Base-by-base conservation (phyloP, 2,888 invertebrate genomes). In the Laspeyria flexula region DNA sequence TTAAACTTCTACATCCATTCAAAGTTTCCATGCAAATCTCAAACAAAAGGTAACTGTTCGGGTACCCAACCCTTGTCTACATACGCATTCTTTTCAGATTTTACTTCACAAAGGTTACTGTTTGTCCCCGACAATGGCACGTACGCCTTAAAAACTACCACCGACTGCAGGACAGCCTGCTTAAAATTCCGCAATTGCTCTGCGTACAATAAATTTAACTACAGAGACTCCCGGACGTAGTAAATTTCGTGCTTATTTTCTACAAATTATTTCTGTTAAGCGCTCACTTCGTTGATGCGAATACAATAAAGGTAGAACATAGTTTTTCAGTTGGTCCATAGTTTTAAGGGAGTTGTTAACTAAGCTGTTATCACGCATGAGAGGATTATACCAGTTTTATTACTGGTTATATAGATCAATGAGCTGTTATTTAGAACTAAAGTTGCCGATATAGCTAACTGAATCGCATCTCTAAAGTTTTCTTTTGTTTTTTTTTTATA, bases 111-210 rank as follows among this genome's bases (percentile, higher is more conserved):
- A 59, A 60, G 55, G 63, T 63, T 55, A 11, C 49, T 52, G 41
- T 53, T 45, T 43, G 38, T n/a, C 16, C 27, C 40, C 39, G 31
- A 29, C 39, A 13, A 12, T 43, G 35, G 35, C 62, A 60, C 58
- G 58, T 63, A 59, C 41, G 33, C 31, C 51, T 67, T 55, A 52
- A 67, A 73, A 68, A 74, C 61, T 70, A 68, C 58, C 60, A 52
- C 69, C 66, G 81, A 84, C 57, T 84, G 83, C 83, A 77, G 81
- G 66, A 51, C 59, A 69, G 51, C 57, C 85, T 86, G 79, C 67
- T 88, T 88, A 80, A 86, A 86, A 89, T 88, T 88, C 89, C 77
- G 75, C 78, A 79, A 84, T 83, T 78, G 86, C 75, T 71, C 84
- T 83, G 73, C 82, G 83, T 81, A 81, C 88, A 82, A 86, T 88